Evolutionary conservation across 2,888 invertebrate genomes (phyloP).

Genomic region (Amphiduros pacificus): DNA sequence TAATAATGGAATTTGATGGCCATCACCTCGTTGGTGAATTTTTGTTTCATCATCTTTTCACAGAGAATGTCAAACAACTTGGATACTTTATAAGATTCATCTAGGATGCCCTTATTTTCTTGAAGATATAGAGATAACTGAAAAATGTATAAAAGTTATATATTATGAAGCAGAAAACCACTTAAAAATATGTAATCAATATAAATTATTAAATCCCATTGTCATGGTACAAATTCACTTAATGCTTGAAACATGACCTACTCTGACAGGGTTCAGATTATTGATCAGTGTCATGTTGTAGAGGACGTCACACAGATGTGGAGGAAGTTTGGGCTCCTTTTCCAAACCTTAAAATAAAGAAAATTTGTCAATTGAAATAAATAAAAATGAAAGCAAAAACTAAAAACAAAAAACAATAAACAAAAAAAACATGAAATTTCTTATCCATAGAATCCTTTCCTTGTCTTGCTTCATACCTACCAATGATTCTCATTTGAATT

Average conservation of each 20-base stretch:
- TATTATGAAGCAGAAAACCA: not conserved
- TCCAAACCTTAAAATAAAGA: conserved; percentile 65
- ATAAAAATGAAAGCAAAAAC: not conserved
- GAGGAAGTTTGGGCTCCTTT: conserved; percentile 75
- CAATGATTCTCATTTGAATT: not conserved
- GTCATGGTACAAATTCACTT: too few species aligned
- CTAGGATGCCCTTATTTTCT: conserved; percentile 71
- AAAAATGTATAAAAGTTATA: not conserved
- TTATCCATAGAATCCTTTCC: not conserved
- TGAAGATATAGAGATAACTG: conserved; percentile 65
- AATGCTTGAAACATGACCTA: too few species aligned
- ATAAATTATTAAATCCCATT: not conserved
- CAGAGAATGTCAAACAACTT: conserved; percentile 82
- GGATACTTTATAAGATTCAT: conserved; percentile 73
- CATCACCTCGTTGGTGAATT: conserved; percentile 70
- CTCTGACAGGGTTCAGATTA: conserved; percentile 57
- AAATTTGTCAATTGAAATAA: not conserved
- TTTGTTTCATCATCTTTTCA: conserved; percentile 80
- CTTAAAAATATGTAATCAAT: too few species aligned
- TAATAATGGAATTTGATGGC: conserved; percentile 55
- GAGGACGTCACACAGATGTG: conserved; percentile 73
- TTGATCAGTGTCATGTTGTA: conserved; percentile 85
- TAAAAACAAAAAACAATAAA: not conserved
- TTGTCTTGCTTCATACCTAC: not conserved
- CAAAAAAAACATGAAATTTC: not conserved